Percentiles rank a stretch among this genome's conserved stretches.
These are phyloP conservation scores for Mythimna vitellina DNA, from an alignment of 2,888 invertebrate genomes.

Conservation along the genomic window DNA sequence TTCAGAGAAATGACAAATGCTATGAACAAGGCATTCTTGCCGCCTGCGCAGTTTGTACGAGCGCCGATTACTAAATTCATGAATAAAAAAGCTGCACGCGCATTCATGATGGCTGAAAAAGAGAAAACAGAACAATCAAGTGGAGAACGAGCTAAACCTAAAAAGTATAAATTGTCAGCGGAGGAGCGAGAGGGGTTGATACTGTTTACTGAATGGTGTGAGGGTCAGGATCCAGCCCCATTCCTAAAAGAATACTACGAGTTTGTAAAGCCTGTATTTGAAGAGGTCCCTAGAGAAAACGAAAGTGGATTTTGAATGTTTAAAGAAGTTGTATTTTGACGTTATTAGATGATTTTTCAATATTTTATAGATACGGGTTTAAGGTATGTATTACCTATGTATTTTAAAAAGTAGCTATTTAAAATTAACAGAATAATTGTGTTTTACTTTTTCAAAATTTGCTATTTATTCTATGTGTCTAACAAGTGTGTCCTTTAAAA, in stretches of 20 bases:
- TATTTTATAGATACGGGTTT: constrained; percentile 12
- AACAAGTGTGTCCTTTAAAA: neutral
- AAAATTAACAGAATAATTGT: constrained; percentile 17
- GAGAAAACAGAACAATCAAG: constrained; percentile 67
- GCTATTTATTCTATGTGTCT: neutral
- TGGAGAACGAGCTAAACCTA: constrained; percentile 68
- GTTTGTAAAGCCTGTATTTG: constrained; percentile 80
- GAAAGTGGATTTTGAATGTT: constrained; percentile 22
- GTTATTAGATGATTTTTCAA: neutral
- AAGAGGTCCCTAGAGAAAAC: constrained; percentile 64
- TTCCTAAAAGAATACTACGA: constrained; percentile 80
- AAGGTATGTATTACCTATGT: neutral
- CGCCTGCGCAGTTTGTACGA: constrained; percentile 77
- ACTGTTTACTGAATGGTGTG: constrained; percentile 87
- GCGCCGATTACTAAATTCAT: constrained; percentile 79
- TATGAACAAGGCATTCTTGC: constrained; percentile 86
- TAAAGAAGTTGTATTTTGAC: constrained; percentile 57
- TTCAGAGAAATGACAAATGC: constrained; percentile 87
- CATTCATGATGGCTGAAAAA: constrained; percentile 73
- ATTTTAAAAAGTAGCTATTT: neutral
- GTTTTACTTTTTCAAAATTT: neutral
- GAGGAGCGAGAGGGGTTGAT: constrained; percentile 82
- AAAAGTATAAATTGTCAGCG: constrained; percentile 77
- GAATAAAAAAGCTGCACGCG: constrained; percentile 79
- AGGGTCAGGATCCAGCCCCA: constrained; percentile 81